Base-by-base conservation (phyloP, 37 sponge, comb jelly and placozoan species). In the Ianthella basta region DNA sequence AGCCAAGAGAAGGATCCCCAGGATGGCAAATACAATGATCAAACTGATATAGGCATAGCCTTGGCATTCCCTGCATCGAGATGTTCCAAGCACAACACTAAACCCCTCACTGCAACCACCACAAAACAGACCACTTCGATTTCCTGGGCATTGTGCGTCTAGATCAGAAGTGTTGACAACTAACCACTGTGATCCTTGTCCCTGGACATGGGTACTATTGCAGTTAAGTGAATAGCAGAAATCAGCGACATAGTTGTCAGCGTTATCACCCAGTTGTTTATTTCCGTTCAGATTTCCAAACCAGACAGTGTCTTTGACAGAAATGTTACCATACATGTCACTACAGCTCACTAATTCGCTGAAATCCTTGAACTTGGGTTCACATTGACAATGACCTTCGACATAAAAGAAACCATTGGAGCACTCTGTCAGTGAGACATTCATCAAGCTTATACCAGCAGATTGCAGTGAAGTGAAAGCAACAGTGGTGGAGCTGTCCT, bases 1-100 rank as follows among this genome's bases (percentile, higher is more conserved):
- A 40, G 24, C 73, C 23, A 89, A 39, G 19, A 85, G 60, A 6
- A 89, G 34, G 30, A 85, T 56, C 24, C 85, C 86, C 70, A 80
- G 54, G 50, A 60, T 25, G 15, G 78, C 78, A 75, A 75, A 75
- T 5, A 75, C 25, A 4, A 75, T 18, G 35, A 41, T 40, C 20
- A 39, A 41, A 75, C 10, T 4, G 25, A 19, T 50, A 44, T 44
- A 44, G 50, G 50, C 8, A 44, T n/a, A n/a, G n/a, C 50, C 50
- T 8, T 3, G 1, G 37, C 78, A 75, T 75, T 53, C 78, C 39
- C 53, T 14, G 40, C 78, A 75, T 20, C n/a, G 1, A 8, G 24
- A 19, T 13, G 78, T 53, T 18, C 78, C 78, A 40, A 75, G 54
- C 23, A 75, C 23, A 6, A 75, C n/a, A 50, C 50, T 36, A 36